phyloP scores from a whole-genome alignment of 2,888 invertebrate species.

The Liposcelis brunnea region DNA sequence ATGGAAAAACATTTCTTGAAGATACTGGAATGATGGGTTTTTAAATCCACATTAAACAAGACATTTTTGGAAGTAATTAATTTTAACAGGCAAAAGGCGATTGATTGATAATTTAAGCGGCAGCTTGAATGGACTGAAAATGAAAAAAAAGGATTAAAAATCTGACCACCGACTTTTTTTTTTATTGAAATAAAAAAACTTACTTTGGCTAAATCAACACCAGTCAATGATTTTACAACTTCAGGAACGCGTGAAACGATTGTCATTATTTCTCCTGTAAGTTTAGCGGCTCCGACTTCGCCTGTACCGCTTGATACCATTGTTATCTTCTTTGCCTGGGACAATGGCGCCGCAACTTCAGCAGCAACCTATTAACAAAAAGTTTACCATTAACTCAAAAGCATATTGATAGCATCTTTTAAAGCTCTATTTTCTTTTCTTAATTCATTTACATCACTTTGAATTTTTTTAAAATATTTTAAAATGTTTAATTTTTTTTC shows the following conservation, averaged over 20 bases:
- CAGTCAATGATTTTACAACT: slow-evolving; percentile 80
- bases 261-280: slow-evolving; percentile 83
- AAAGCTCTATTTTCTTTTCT: no score
- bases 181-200: slow-evolving; percentile 7
- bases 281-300: slow-evolving; percentile 83
- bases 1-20: slow-evolving; percentile 11
- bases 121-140: slow-evolving; percentile 19
- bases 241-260: slow-evolving; percentile 86
- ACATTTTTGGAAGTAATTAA: no score
- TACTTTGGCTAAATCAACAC: slow-evolving; percentile 83
- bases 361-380: slow-evolving; percentile 94
- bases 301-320: slow-evolving; percentile 90
- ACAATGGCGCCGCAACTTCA: slow-evolving; percentile 87
- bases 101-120: slow-evolving; percentile 9
- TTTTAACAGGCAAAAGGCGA: slow-evolving; percentile 12
- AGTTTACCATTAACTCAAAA: no score
- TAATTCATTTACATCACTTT: no score
- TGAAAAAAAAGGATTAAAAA: slow-evolving; percentile 4
- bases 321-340: slow-evolving; percentile 86
- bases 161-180: not conserved
- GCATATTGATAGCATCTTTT: no score
- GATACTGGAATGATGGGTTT: slow-evolving; percentile 13
- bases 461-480: no score
- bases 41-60: not conserved
- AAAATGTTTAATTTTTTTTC: no score